Evolutionary conservation across 2,113 vertebrate genomes (phyloP).

Genomic region (Oxygymnocypris stewartii): DNA sequence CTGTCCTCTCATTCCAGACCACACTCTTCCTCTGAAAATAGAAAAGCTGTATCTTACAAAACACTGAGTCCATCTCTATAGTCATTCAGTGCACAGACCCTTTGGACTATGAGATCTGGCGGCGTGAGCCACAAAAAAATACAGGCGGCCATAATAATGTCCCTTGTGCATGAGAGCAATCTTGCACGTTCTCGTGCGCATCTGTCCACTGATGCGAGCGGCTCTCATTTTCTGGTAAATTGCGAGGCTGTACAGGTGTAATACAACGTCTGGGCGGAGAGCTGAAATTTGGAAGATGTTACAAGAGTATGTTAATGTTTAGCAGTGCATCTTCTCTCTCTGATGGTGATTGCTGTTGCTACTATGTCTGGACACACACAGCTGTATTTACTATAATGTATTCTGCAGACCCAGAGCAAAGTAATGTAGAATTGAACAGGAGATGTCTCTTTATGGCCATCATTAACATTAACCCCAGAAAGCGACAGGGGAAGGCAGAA

Average conservation of each 20-base stretch:
- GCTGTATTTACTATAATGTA: conserved; percentile 62
- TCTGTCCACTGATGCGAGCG: conserved; percentile 57
- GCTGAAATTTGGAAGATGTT: conserved; percentile 52
- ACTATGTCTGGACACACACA: conserved; percentile 10
- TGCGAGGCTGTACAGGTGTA: conserved; percentile 43
- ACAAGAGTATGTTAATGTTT: conserved; percentile 55
- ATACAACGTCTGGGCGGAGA: conserved; percentile 40
- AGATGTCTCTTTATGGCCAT: conserved; percentile 60
- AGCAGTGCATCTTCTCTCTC: conserved; percentile 18
- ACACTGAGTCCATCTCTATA: conserved; percentile 39
- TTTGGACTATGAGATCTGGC: conserved; percentile 45
- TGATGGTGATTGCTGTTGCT: conserved; percentile 46
- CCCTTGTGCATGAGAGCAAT: conserved; percentile 48
- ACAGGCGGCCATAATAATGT: conserved; percentile 39
- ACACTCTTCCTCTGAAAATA: conserved; percentile 45
- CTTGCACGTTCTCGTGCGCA: conserved; percentile 56
- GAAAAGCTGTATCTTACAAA: conserved; percentile 27
- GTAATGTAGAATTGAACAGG: conserved; percentile 56
- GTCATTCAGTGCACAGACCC: conserved; percentile 48
- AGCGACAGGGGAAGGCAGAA: conserved; percentile 39
- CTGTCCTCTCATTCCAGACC: conserved; percentile 40
- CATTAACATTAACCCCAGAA: conserved; percentile 60
- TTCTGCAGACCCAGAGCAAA: conserved; percentile 57
- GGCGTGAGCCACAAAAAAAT: conserved; percentile 44
- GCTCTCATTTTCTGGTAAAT: conserved; percentile 57